Evolutionary conservation across 2,888 invertebrate genomes (phyloP).

Genomic region (Ligdia adustata): DNA sequence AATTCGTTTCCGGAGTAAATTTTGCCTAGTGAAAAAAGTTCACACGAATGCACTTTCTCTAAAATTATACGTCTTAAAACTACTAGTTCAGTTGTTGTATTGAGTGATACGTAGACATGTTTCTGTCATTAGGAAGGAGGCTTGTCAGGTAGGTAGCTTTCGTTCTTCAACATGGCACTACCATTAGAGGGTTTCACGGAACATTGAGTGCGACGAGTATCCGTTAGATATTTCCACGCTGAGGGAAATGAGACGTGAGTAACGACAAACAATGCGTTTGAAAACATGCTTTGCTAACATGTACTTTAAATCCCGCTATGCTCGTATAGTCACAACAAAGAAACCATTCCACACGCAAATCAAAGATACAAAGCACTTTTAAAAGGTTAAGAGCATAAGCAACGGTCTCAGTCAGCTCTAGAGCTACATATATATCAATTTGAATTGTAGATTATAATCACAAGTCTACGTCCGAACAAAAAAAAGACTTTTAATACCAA

Average conservation of each 20-base stretch:
- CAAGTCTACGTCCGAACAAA: slow-evolving; percentile 21
- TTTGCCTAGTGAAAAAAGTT: slow-evolving; percentile 36
- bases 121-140: slow-evolving; percentile 44
- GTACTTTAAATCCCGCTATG: slow-evolving; percentile 41
- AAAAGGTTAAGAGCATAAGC: slow-evolving; percentile 24
- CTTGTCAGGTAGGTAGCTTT: slow-evolving; percentile 10
- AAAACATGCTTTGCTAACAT: slow-evolving; percentile 37
- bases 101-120: slow-evolving; percentile 43
- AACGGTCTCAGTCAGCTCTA: slow-evolving; percentile 7
- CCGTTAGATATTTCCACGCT: slow-evolving; percentile 38
- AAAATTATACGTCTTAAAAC: slow-evolving; percentile 39
- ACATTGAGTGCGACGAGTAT: slow-evolving; percentile 37
- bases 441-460: slow-evolving; percentile 38
- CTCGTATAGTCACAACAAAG: slow-evolving; percentile 37
- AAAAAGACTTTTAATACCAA: slow-evolving; percentile 10
- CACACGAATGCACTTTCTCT: slow-evolving; percentile 39
- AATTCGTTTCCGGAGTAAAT: slow-evolving; percentile 40
- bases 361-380: no score
- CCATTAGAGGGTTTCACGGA: slow-evolving; percentile 49
- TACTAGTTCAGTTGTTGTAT: no score
- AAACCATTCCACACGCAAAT: slow-evolving; percentile 38
- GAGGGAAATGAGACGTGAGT: slow-evolving; percentile 36
- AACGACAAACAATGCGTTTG: slow-evolving; percentile 37
- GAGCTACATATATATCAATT: slow-evolving; percentile 5
- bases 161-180: slow-evolving; percentile 44